Conservation (phyloP, 2,797 vertebrate species). For the Cyclopterus lumpus region DNA sequence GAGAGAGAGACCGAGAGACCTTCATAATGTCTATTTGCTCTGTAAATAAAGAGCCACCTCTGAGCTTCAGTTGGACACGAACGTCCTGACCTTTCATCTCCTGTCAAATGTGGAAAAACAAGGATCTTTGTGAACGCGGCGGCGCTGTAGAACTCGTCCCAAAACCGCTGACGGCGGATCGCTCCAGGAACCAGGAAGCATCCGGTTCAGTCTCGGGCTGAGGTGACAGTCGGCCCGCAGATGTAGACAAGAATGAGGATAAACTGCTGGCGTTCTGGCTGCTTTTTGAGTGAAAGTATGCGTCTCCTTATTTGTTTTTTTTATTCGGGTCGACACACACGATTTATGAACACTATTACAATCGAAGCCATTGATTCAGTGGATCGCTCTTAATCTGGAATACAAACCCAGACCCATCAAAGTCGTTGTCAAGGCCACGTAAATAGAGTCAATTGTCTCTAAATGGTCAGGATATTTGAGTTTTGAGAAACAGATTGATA, state of each 20-base stretch:
- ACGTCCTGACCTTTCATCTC: conserved; percentile 51
- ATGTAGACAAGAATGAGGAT: conserved; percentile 32
- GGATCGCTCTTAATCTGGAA: neutral
- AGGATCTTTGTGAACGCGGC: neutral
- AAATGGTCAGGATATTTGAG: neutral
- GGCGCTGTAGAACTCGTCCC: neutral
- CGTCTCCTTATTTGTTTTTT: neutral
- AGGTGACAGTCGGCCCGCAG: neutral
- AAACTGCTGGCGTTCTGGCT: neutral
- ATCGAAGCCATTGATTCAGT: neutral
- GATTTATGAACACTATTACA: neutral
- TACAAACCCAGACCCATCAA: neutral
- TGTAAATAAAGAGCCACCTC: conserved; percentile 48
- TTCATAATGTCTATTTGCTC: conserved; percentile 55
- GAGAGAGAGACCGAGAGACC: conserved; percentile 15
- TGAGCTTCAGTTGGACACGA: conserved; percentile 29
- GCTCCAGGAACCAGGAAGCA: conserved; percentile 67
- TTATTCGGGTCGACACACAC: neutral
- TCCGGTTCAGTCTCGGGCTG: conserved; percentile 8
- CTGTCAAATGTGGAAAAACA: conserved; percentile 16
- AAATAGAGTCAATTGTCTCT: neutral
- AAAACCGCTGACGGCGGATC: conserved; percentile 57
- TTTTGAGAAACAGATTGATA: neutral
- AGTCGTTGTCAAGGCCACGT: neutral
- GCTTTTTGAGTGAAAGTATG: neutral